phyloP scores from a whole-genome alignment of 2,113 vertebrate species.

The Ophiodon elongatus region DNA sequence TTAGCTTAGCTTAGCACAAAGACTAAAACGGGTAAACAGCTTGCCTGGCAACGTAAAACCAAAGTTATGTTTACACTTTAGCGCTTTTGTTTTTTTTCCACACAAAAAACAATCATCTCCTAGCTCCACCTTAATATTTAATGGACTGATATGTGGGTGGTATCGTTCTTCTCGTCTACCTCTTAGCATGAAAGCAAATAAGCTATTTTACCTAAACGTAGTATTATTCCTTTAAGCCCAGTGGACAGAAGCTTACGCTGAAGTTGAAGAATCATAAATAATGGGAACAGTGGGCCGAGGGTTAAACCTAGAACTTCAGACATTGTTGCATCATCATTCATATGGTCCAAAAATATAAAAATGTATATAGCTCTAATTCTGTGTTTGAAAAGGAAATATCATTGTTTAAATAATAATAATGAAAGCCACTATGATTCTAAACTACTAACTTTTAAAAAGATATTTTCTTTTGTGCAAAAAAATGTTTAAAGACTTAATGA shows the following conservation, averaged over 20 bases:
- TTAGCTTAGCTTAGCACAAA: too few relatives aligned
- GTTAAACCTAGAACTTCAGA: not conserved
- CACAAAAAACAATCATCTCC: too few relatives aligned
- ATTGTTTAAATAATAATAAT: not conserved
- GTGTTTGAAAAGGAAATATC: not conserved
- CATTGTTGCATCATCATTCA: not conserved
- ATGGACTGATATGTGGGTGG: too few relatives aligned
- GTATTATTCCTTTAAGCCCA: not conserved
- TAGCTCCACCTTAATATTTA: too few relatives aligned
- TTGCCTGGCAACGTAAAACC: too few relatives aligned
- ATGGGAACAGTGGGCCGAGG: not conserved
- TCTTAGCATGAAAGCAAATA: not conserved
- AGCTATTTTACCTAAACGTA: not conserved
- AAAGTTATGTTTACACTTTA: too few relatives aligned
- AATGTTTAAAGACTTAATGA: not conserved
- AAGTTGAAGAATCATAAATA: not conserved
- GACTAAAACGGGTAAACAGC: too few relatives aligned
- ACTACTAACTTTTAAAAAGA: not conserved
- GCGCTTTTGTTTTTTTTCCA: too few relatives aligned
- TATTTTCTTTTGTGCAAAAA: not conserved
- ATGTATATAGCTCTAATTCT: not conserved
- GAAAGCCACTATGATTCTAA: not conserved
- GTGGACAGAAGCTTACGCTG: not conserved
- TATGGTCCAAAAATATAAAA: conserved; percentile 1
- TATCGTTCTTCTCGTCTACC: too few relatives aligned